A percentile compares a stretch with the other conserved stretches of the same genome.
These are phyloP conservation scores for Sarcophilus harrisii DNA, from an alignment of 2,797 vertebrate species.

Conservation along the genomic window DNA sequence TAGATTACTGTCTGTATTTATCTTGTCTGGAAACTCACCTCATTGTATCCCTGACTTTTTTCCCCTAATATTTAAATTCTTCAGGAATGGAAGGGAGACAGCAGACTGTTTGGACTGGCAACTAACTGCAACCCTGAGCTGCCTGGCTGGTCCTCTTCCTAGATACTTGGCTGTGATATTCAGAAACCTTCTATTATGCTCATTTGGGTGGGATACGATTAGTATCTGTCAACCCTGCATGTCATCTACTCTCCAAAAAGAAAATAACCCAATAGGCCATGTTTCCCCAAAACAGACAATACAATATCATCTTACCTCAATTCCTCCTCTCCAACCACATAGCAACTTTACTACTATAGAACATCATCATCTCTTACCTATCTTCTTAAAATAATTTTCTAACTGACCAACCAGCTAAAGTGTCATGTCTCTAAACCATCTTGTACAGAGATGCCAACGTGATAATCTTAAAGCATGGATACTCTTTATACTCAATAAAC, in stretches of 20 bases:
- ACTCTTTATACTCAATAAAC: not conserved
- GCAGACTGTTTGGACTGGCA: slow-evolving; percentile 78
- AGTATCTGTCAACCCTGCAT: not conserved
- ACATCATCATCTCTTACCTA: not conserved
- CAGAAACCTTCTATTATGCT: slow-evolving; percentile 73
- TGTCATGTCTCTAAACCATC: not conserved
- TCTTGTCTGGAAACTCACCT: slow-evolving; percentile 85
- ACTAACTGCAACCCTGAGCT: slow-evolving; percentile 49
- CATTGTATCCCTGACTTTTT: slow-evolving; percentile 69
- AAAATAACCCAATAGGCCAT: not conserved
- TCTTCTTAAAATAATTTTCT: not conserved
- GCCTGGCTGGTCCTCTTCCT: slow-evolving; percentile 67
- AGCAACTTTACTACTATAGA: not conserved
- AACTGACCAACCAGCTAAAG: not conserved
- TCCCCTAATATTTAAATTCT: slow-evolving; percentile 75
- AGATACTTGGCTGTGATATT: slow-evolving; percentile 63
- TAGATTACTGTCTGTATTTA: slow-evolving; percentile 84
- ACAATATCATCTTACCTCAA: not conserved
- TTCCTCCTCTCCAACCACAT: not conserved
- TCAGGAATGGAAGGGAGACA: slow-evolving; percentile 75
- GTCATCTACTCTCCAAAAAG: not conserved
- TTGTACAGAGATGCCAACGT: not conserved
- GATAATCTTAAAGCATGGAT: not conserved
- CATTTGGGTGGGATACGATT: slow-evolving; percentile 54
- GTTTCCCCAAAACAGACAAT: not conserved